Conservation (phyloP, 2,797 vertebrate species). For the Takifugu rubripes region DNA sequence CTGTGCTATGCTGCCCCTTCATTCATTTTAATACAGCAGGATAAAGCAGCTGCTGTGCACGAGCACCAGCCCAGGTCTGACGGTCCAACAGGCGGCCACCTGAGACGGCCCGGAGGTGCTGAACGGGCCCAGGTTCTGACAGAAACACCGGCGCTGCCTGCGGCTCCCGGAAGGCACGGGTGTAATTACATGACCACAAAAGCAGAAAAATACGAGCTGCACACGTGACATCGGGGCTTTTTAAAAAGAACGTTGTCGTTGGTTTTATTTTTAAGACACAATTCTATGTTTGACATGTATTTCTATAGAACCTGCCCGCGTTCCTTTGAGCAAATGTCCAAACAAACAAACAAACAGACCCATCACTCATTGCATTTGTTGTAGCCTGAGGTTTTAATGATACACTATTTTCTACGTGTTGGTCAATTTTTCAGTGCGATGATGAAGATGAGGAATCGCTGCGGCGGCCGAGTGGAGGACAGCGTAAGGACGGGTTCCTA, state of each 20-base stretch:
- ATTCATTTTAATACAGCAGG: no score
- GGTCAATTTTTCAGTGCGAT: background rate
- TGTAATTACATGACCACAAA: constrained; percentile 7
- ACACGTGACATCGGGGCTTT: no score
- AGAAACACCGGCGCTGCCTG: constrained; percentile 29
- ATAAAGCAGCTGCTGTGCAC: no score
- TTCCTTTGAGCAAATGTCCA: no score
- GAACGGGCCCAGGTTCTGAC: constrained; percentile 32
- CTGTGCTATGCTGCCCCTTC: no score
- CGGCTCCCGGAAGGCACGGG: constrained; percentile 13
- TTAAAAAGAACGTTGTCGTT: no score
- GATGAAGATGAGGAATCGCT: constrained; percentile 20
- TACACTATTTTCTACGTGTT: background rate
- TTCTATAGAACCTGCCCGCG: no score
- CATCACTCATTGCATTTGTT: background rate
- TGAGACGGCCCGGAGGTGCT: constrained; percentile 4
- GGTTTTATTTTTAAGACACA: no score
- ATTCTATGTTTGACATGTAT: no score
- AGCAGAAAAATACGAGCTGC: no score
- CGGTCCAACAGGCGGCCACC: constrained; percentile 5
- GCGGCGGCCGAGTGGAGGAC: constrained; percentile 8
- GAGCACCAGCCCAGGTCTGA: background rate
- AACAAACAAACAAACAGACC: background rate
- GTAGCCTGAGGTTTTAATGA: background rate
- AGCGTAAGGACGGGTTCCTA: constrained; percentile 27